A percentile compares a stretch with the other conserved stretches of the same genome.
phyloP scores from a whole-genome alignment of 2,797 vertebrate species.

The Pangasius macronema region DNA sequence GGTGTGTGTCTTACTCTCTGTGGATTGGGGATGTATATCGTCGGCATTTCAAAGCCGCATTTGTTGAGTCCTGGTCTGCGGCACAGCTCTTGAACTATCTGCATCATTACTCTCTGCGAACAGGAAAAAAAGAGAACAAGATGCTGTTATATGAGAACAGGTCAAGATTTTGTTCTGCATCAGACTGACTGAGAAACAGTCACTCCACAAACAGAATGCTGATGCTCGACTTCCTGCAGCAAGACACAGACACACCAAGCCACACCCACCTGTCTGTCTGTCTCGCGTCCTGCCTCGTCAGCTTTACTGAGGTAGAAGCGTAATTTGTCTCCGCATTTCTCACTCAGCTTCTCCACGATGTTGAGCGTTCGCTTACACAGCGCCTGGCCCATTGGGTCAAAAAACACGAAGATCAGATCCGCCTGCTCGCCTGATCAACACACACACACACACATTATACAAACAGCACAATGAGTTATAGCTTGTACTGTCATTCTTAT shows the following conservation, averaged over 20 bases:
- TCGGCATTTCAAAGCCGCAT: conserved; percentile 85
- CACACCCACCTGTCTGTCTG: conserved; percentile 74
- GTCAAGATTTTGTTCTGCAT: background rate
- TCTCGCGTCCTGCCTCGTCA: conserved; percentile 78
- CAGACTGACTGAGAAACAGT: background rate
- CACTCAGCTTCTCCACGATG: conserved; percentile 80
- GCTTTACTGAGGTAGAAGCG: conserved; percentile 82
- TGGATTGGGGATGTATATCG: conserved; percentile 83
- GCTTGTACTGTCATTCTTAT: background rate
- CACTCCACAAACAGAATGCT: background rate
- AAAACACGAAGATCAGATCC: conserved; percentile 81
- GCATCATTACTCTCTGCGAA: conserved; percentile 82
- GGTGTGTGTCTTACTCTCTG: conserved; percentile 70
- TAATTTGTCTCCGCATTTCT: conserved; percentile 77
- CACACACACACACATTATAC: conserved; percentile 1
- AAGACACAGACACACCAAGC: background rate
- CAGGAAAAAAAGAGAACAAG: background rate
- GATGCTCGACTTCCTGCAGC: conserved; percentile 8
- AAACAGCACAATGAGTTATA: background rate
- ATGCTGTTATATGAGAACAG: background rate
- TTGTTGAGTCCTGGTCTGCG: conserved; percentile 82
- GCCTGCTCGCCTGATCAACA: conserved; percentile 73
- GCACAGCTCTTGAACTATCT: conserved; percentile 83
- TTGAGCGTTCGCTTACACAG: conserved; percentile 82
- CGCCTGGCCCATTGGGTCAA: conserved; percentile 83